phyloP scores from a whole-genome alignment of 2,888 invertebrate genomes.

The Tenthredo mesomela region DNA sequence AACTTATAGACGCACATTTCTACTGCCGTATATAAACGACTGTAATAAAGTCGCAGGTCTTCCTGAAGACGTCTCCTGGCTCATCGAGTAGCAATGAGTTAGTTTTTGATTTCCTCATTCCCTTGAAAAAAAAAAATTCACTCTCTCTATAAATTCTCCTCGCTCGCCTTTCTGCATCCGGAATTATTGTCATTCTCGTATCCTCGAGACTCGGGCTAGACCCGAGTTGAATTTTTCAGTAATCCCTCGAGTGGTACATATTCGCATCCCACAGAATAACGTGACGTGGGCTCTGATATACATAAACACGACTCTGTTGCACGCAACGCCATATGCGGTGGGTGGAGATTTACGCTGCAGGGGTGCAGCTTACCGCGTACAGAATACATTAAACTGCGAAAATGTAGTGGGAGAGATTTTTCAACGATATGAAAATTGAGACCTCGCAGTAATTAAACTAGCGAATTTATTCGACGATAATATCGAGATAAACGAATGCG shows the following conservation, averaged over 20 bases:
- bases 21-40: neutral
- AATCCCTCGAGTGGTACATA: slow-evolving; percentile 10
- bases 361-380: slow-evolving; percentile 1
- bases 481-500: neutral
- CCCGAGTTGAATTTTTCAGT: neutral
- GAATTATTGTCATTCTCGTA: neutral
- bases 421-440: neutral
- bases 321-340: slow-evolving; percentile 61
- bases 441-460: neutral
- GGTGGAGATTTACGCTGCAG: slow-evolving; percentile 63
- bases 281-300: slow-evolving; percentile 60
- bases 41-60: slow-evolving; percentile 4
- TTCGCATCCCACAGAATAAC: slow-evolving; percentile 53
- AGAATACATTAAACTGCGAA: slow-evolving; percentile 30
- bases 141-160: neutral
- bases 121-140: neutral
- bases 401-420: neutral
- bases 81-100: neutral
- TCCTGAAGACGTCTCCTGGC: neutral
- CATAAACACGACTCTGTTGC: slow-evolving; percentile 60
- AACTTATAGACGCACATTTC: neutral
- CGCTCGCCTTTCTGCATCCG: neutral
- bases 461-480: neutral
- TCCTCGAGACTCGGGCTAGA: neutral
- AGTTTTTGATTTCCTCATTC: neutral